Conservation (phyloP, 2,888 invertebrate species). For the Piscicola geometra region DNA sequence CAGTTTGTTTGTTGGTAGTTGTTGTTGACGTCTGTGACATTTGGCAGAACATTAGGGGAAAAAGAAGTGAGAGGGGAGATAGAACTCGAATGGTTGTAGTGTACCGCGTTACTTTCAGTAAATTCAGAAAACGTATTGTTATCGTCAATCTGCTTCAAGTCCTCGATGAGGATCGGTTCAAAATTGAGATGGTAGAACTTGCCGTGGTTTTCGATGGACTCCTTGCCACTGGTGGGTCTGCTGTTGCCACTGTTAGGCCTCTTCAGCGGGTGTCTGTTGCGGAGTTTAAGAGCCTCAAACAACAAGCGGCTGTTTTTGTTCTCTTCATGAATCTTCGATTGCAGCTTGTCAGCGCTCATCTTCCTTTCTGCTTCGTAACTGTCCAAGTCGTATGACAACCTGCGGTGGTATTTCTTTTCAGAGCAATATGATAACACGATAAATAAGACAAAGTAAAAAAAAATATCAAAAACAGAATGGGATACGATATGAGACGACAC, state of each 20-base stretch:
- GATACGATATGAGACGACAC: no score
- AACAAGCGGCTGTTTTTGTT: conserved; percentile 27
- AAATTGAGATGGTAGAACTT: conserved; percentile 32
- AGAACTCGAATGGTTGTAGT: no score
- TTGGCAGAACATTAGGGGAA: background rate
- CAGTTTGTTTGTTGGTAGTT: background rate
- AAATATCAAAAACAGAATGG: no score
- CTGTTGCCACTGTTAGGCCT: background rate
- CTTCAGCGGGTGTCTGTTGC: background rate
- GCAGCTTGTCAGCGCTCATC: background rate
- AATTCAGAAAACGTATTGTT: background rate
- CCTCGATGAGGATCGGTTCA: conserved; percentile 30
- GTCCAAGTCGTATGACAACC: conserved; percentile 29
- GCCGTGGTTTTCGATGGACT: background rate
- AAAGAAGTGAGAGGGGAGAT: background rate
- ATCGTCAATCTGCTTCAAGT: conserved; percentile 26
- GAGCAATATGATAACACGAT: no score
- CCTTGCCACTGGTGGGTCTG: background rate
- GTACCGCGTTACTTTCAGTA: no score
- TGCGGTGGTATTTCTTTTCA: background rate
- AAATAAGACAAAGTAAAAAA: no score
- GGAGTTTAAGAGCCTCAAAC: conserved; percentile 27
- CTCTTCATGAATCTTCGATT: conserved; percentile 17
- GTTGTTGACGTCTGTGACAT: conserved; percentile 6
- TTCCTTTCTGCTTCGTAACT: conserved; percentile 3